Percentiles rank a stretch among this genome's conserved stretches.
Evolutionary conservation across 2,797 vertebrate genomes (phyloP).

Genomic region (Sebastes hubbsi): DNA sequence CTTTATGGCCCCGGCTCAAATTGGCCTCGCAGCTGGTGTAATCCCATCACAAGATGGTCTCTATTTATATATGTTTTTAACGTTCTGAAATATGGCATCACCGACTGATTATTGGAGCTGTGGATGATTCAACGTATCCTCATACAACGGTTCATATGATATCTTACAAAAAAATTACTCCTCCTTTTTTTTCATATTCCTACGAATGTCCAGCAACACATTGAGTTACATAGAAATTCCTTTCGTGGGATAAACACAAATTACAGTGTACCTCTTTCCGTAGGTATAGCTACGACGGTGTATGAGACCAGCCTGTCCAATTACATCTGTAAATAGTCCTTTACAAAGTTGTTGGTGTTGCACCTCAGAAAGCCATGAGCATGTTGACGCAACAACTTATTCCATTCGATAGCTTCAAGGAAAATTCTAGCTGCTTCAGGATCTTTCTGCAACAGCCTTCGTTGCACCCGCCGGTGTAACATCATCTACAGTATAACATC

Average conservation of each 20-base stretch:
- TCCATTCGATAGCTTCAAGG: not conserved
- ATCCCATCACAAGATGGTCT: too few relatives aligned
- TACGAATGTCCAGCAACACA: too few relatives aligned
- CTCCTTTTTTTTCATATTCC: too few relatives aligned
- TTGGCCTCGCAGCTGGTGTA: rapidly evolving
- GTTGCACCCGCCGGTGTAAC: not conserved
- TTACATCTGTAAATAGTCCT: not conserved
- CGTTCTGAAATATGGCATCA: too few relatives aligned
- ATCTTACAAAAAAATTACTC: too few relatives aligned
- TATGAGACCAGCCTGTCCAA: not conserved
- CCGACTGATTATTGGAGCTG: too few relatives aligned
- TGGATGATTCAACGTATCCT: too few relatives aligned
- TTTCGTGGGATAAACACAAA: too few relatives aligned
- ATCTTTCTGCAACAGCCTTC: not conserved
- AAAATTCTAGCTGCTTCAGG: not conserved
- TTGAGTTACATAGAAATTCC: rapidly evolving
- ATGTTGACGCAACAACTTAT: not conserved
- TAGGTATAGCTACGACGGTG: too few relatives aligned
- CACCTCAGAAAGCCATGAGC: not conserved
- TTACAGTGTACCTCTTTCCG: rapidly evolving
- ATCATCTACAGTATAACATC: not conserved
- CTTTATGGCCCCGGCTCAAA: rapidly evolving
- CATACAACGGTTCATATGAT: too few relatives aligned
- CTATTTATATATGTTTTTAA: rapidly evolving
- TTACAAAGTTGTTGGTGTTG: not conserved